Evolutionary conservation across 35 echinoderm and acorn worm genomes (phyloP), one percentile per base, ranked within the genome.

Genomic region (Eucidaris tribuloides): DNA sequence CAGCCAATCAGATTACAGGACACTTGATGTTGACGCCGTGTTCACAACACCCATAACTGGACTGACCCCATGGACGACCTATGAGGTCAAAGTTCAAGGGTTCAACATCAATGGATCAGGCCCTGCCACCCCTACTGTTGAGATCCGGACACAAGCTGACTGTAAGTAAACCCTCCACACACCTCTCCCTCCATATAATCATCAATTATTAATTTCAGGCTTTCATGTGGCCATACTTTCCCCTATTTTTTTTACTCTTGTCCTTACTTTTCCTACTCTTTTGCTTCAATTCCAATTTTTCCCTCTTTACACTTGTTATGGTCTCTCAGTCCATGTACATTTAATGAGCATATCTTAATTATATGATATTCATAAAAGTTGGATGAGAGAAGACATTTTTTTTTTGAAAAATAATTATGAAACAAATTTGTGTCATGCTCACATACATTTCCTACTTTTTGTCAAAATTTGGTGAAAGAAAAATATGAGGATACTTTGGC

Each of bases 51-150:
- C 42, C 11, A 31, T 93, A 19, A 82, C 71, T 4, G 66, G 55
- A 13, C 68, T 93, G 22, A n/a, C 29, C 6, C 66, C 85, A 14
- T 93, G 85, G 84, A 83, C 68, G 23, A 80, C 45, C 17, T 88
- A 88, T 57, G 79, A 81, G 52, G 70, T 93, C 14, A 52, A 79
- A 63, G 71, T 88, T 27, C 49, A 62, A 39, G 91, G 48, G 27
- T 63, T 78, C 66, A 88, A 93, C 32, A 29, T 3, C 19, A 41
- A 88, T 60, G 91, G 91, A 5, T 4, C 43, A 17, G 79, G 91
- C 4, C 84, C 91, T 25, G 18, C 33, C 42, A 88, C 65, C 32
- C 37, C 59, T 3, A 23, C 18, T 19, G 80, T 45, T 3, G 31
- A 60, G 31, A 81, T 18, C 11, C 68, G 60, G 15, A 93, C 84